Evolutionary conservation across 2,113 vertebrate genomes (phyloP), one percentile per base, ranked within the genome.

Genomic region (Cervus canadensis): DNA sequence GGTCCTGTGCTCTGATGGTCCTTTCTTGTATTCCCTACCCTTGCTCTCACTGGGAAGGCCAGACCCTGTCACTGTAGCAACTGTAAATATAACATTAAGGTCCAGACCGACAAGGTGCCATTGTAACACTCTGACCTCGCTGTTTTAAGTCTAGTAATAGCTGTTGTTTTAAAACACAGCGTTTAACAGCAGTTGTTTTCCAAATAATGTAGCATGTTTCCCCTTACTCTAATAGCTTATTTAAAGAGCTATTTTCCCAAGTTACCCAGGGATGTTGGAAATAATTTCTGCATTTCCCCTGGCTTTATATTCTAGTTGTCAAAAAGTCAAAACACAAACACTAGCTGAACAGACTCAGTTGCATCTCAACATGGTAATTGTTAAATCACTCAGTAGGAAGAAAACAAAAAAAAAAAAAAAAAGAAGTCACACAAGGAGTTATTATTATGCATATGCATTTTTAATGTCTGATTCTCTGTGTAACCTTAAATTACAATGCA

Each of bases 401-500:
- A 98, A 97, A 97, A 98, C 89, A 62, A 89, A 98, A 96, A 93
- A 84, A 71, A 85, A 71, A 62, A 92, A 91, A 97, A 30, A 85
- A 36, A 36, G 36, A 36, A 97, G 78, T 97, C 87, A 96, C 45
- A 95, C 86, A 94, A 98, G 91, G 48, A 96, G 87, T 98, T 98
- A 90, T 98, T 98, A 97, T 98, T 98, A 98, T 98, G 97, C 97
- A 96, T 97, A 96, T 98, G 81, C 98, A 98, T 98, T 98, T 99
- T 99, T 98, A 98, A 98, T 98, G 98, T 85, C 95, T 97, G 97
- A 96, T 98, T 98, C 98, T 98, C 97, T 96, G 94, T 98, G 98
- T 98, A 98, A 97, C 96, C 96, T 98, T 98, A 98, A 98, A 98
- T 99, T 98, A 98, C 97, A 98, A 97, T 97, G 93, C 15, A 43